phyloP scores from a whole-genome alignment of 1,140 invertebrate genomes.

The Chironomus tepperi region DNA sequence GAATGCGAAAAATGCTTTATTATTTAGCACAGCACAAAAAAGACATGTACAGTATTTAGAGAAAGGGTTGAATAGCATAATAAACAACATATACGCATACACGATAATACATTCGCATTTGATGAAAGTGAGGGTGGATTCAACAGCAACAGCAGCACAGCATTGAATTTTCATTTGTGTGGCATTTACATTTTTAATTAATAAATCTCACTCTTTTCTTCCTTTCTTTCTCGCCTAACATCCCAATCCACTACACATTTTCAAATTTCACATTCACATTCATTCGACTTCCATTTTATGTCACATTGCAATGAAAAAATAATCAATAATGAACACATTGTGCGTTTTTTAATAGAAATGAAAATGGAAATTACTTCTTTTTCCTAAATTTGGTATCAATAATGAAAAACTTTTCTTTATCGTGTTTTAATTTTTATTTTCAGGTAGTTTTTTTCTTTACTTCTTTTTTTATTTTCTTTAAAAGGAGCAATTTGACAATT shows the following conservation, averaged over 20 bases:
- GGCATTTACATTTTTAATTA: constrained; percentile 23
- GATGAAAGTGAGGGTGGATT: background rate
- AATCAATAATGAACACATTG: constrained; percentile 14
- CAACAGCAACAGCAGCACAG: background rate
- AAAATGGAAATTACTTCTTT: too few relatives aligned
- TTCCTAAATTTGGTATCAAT: too few relatives aligned
- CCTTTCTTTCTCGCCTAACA: background rate
- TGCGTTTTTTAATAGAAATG: background rate
- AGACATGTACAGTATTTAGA: background rate
- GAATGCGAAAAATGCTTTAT: background rate
- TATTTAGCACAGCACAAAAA: background rate
- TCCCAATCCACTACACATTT: background rate
- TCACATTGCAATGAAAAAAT: constrained; percentile 13
- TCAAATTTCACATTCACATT: background rate
- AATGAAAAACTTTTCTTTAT: background rate
- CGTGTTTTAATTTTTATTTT: background rate
- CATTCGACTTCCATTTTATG: constrained; percentile 3
- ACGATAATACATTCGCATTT: background rate
- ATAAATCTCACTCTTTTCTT: background rate
- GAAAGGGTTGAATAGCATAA: background rate
- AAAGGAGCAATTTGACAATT: too few relatives aligned
- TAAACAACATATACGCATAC: constrained; percentile 13
- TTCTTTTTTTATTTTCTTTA: background rate
- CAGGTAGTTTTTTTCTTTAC: background rate
- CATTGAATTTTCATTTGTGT: constrained; percentile 17